Evolutionary conservation across 2,113 vertebrate genomes (phyloP).

Genomic region (Caracal caracal): DNA sequence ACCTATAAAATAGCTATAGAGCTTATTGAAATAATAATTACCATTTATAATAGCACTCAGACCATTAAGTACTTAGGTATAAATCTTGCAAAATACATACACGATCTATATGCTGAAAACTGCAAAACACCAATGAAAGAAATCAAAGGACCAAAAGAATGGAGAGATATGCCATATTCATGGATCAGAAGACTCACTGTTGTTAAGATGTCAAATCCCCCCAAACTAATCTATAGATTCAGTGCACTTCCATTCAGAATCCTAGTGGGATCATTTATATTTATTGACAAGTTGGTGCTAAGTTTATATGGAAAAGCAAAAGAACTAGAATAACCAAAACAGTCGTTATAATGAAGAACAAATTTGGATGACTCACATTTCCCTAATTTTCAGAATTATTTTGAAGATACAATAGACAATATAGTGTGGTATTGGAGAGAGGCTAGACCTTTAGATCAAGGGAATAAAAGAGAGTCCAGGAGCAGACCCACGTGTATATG

Average conservation of each 20-base stretch:
- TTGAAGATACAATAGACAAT: background rate
- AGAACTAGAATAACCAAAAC: background rate
- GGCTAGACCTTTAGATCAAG: background rate
- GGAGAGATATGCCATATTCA: background rate
- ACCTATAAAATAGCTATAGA: background rate
- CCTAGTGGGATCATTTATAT: background rate
- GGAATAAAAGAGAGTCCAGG: constrained; percentile 24
- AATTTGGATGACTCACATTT: constrained; percentile 22
- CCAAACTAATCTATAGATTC: background rate
- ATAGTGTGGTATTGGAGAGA: background rate
- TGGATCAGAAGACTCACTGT: constrained; percentile 29
- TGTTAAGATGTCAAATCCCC: background rate
- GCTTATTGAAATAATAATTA: background rate
- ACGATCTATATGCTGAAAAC: constrained; percentile 6
- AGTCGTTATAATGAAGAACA: constrained; percentile 43
- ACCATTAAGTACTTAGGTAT: background rate
- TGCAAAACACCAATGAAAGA: constrained; percentile 33
- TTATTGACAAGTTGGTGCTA: background rate
- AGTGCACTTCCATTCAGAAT: background rate
- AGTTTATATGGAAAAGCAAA: constrained; percentile 31
- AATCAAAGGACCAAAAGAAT: background rate
- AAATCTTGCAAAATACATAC: constrained; percentile 30
- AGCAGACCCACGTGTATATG: background rate
- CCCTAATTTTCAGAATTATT: constrained; percentile 32
- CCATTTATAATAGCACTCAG: constrained; percentile 23